Conservation (phyloP, 1,140 invertebrate genomes). For the Neocloeon triangulifer region DNA sequence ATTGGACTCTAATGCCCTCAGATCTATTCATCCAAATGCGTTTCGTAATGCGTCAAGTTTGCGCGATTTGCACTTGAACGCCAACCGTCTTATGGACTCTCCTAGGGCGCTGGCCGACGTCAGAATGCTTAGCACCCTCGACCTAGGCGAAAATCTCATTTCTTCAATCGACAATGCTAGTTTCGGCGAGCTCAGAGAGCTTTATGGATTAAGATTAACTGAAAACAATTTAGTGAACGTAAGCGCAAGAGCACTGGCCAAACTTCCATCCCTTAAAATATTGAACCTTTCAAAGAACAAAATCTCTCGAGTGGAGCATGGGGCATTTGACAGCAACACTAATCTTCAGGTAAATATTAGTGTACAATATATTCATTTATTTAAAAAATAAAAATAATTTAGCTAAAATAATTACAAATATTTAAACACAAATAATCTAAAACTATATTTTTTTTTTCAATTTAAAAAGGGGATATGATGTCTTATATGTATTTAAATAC, state of each 20-base stretch:
- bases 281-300: conserved; percentile 72
- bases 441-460: no score
- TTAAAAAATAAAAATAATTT: no score
- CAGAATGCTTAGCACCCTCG: conserved; percentile 57
- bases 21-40: conserved; percentile 49
- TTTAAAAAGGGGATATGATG: no score
- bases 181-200: conserved; percentile 52
- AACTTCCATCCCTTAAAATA: conserved; percentile 62
- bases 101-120: conserved; percentile 65
- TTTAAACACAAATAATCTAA: no score
- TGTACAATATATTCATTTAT: no score
- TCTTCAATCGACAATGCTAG: conserved; percentile 57
- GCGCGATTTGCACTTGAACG: conserved; percentile 70
- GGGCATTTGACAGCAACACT: conserved; percentile 59
- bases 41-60: conserved; percentile 64
- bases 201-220: conserved; percentile 62
- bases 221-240: conserved; percentile 77
- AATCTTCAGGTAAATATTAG: no score
- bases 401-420: no score
- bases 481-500: no score
- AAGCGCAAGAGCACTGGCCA: conserved; percentile 57
- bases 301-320: conserved; percentile 62
- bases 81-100: conserved; percentile 59
- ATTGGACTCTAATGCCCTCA: conserved; percentile 62
- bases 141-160: conserved; percentile 76